phyloP scores from a whole-genome alignment of 35 echinoderm and acorn worm genomes.

The Ptychodera flava region DNA sequence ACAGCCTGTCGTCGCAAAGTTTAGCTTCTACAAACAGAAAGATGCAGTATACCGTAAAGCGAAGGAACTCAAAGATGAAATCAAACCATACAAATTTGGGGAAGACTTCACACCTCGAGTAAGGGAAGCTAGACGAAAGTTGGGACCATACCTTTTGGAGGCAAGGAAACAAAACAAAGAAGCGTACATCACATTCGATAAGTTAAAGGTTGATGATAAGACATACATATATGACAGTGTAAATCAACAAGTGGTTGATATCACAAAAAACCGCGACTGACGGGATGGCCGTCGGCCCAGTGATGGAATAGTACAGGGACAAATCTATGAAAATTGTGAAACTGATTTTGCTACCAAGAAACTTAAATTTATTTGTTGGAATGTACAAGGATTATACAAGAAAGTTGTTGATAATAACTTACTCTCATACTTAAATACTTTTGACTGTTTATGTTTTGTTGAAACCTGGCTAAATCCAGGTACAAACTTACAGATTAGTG shows the following conservation, averaged over 20 bases:
- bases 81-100: neutral
- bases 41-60: neutral
- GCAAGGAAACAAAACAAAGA: neutral
- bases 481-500: neutral
- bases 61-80: neutral
- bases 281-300: too few species aligned
- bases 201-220: neutral
- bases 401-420: neutral
- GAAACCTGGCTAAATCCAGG: neutral
- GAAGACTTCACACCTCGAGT: neutral
- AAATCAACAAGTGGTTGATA: neutral
- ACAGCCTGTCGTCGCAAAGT: neutral
- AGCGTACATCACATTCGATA: neutral
- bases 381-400: neutral
- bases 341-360: neutral
- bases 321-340: neutral
- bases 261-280: neutral
- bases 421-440: neutral
- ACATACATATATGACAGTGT: neutral
- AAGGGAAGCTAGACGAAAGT: neutral
- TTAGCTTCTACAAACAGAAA: neutral
- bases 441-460: neutral
- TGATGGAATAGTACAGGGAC: neutral
- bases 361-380: neutral
- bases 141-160: neutral